Evolutionary conservation across 2,888 invertebrate species (phyloP), one percentile per base, ranked within the genome.

Genomic region (Therioaphis trifolii): DNA sequence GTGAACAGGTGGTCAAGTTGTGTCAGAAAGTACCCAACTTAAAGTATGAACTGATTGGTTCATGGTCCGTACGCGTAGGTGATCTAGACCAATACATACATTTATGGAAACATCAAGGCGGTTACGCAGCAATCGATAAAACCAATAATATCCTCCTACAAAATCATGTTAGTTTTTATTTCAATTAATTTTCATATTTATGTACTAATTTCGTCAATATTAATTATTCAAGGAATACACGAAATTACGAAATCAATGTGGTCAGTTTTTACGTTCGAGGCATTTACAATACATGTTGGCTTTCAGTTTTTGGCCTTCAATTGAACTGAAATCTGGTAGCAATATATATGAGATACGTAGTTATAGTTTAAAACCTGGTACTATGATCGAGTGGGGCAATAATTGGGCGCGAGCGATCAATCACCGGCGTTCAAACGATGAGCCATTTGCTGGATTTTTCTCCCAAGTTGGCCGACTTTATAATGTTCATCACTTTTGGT

Each of bases 301-400:
- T 35, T 99, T 99, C 89, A 98, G 97, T 89, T 99, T 97, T 89
- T 99, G 99, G 99, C 97, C 98, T 18, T 92, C 93, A 84, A 93
- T 94, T 40, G 91, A 92, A 86, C 92, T 93, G 40, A 91, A 97
- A 43, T 89, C 91, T 0, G 91, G 93, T 3, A 75, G 76, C 85
- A 95, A 98, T 88, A 95, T 98, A 86, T 99, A 99, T 88, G 99
- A 99, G 91, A 94, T 99, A 88, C 92, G 97, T 87, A 93, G 94
- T 87, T 96, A 94, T 89, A 95, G 96, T 86, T 90, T 99, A 63
- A 97, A 97, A 90, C 98, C 99, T 0, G 99, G 99, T 75, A 98
- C 98, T 0, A 98, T 99, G 98, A 98, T 99, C 87, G 99, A 99
- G 90, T 99, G 99, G 99, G 99, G 98, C 84, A 99, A 99, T 89